Percentiles rank a stretch among this genome's conserved stretches.
These are phyloP conservation scores for Synanceia verrucosa DNA, from an alignment of 2,797 vertebrate genomes.

Conservation along the genomic window DNA sequence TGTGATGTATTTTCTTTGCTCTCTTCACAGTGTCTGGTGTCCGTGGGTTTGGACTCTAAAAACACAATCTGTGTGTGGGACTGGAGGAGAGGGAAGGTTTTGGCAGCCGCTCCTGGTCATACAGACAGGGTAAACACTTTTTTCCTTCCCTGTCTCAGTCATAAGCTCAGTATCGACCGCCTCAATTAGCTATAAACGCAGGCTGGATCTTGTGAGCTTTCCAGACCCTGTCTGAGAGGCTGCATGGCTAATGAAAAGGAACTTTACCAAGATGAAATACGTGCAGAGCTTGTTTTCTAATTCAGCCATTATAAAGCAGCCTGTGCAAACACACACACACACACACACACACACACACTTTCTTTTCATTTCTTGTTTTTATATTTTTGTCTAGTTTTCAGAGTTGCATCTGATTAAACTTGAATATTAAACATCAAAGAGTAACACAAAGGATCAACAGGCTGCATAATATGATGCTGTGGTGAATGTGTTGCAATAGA, in stretches of 20 bases:
- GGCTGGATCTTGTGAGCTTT: conserved; percentile 61
- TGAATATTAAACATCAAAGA: not conserved
- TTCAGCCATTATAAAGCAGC: conserved; percentile 46
- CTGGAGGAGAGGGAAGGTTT: conserved; percentile 95
- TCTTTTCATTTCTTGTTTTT: conserved; percentile 2
- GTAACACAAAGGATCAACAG: not conserved
- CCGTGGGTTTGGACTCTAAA: conserved; percentile 98
- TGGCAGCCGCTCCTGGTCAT: conserved; percentile 96
- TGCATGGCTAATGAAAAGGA: conserved; percentile 71
- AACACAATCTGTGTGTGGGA: conserved; percentile 99
- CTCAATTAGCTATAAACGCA: conserved; percentile 56
- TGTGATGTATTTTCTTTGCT: conserved; percentile 45
- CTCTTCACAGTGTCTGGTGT: conserved; percentile 92
- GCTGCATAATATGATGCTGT: not conserved
- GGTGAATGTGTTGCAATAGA: conserved; percentile 7
- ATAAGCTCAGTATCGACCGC: conserved; percentile 59
- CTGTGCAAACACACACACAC: conserved; percentile 12
- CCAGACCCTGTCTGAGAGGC: conserved; percentile 53
- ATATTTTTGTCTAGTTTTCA: not conserved
- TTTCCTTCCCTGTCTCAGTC: conserved; percentile 45
- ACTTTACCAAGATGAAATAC: conserved; percentile 72
- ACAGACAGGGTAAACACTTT: conserved; percentile 92
- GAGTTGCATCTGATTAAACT: not conserved
- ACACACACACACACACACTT: conserved; percentile 10
- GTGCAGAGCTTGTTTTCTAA: conserved; percentile 58